Conservation (phyloP, 2,113 vertebrate genomes). For the Neoarius graeffei region DNA sequence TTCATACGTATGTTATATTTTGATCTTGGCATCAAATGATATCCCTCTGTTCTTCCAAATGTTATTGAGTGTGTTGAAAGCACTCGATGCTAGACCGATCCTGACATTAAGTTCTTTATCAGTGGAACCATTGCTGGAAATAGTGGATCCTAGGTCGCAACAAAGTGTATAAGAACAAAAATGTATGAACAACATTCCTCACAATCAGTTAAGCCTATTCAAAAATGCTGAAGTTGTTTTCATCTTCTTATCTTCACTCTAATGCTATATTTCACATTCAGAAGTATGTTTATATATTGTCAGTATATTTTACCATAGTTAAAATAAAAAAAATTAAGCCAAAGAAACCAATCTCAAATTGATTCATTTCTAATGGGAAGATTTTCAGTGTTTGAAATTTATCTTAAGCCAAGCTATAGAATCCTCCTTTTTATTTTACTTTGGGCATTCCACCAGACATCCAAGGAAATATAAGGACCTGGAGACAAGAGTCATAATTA, state of each 20-base stretch:
- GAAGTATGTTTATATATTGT: background rate
- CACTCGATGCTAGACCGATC: no score
- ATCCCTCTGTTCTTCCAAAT: no score
- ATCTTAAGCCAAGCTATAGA: slow-evolving; percentile 58
- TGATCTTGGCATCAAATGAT: no score
- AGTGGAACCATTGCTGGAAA: no score
- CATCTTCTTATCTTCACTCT: background rate
- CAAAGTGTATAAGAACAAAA: background rate
- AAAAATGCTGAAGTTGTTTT: background rate
- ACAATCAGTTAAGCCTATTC: background rate
- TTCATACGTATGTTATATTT: no score
- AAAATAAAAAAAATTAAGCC: background rate
- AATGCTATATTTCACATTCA: background rate
- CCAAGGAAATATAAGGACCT: slow-evolving; percentile 57
- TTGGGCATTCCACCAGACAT: slow-evolving; percentile 59
- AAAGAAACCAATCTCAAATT: slow-evolving; percentile 22
- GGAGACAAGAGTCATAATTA: slow-evolving; percentile 59
- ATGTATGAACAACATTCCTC: background rate
- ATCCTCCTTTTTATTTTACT: slow-evolving; percentile 53
- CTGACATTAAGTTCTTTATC: no score
- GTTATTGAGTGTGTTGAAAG: no score
- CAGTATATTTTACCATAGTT: background rate
- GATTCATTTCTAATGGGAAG: slow-evolving; percentile 10
- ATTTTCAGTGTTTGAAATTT: slow-evolving; percentile 9
- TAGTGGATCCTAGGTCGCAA: no score